Percentiles rank a stretch among this genome's conserved stretches.
Evolutionary conservation across 2,797 vertebrate species (phyloP).

Genomic region (Molossus alvarezi): DNA sequence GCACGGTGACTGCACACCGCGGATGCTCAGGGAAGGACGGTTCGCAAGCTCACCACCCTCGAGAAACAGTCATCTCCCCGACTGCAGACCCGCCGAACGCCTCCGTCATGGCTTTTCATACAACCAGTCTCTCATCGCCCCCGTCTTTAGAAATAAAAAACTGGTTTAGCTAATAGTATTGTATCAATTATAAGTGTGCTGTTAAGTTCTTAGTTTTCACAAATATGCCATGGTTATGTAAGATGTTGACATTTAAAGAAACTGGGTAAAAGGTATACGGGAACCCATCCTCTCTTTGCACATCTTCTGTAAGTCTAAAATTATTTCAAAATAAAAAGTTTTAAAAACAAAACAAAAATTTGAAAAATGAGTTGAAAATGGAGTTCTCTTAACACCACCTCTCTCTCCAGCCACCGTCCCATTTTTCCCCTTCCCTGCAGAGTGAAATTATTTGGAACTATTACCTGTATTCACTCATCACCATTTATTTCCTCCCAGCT

Average conservation of each 20-base stretch:
- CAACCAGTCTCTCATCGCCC: background rate
- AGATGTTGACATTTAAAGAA: background rate
- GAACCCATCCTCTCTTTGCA: background rate
- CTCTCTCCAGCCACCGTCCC: background rate
- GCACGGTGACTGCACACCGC: background rate
- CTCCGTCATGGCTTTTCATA: background rate
- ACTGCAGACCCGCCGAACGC: background rate
- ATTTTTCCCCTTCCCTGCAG: background rate
- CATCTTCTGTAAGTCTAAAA: constrained; percentile 29
- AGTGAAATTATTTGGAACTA: background rate
- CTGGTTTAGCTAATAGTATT: background rate
- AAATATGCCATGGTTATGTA: background rate
- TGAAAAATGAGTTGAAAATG: background rate
- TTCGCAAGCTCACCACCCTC: background rate
- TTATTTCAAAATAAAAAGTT: constrained; percentile 34
- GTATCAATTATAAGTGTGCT: background rate
- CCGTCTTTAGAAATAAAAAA: background rate
- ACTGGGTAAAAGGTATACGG: background rate
- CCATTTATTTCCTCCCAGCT: background rate
- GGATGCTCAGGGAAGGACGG: background rate
- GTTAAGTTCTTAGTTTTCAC: background rate
- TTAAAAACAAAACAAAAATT: background rate
- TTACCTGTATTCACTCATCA: background rate
- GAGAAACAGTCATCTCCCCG: background rate
- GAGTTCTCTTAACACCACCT: background rate